A percentile compares a stretch with the other conserved stretches of the same genome.
Conservation (phyloP, 2,113 vertebrate genomes). For the Cairina moschata region DNA sequence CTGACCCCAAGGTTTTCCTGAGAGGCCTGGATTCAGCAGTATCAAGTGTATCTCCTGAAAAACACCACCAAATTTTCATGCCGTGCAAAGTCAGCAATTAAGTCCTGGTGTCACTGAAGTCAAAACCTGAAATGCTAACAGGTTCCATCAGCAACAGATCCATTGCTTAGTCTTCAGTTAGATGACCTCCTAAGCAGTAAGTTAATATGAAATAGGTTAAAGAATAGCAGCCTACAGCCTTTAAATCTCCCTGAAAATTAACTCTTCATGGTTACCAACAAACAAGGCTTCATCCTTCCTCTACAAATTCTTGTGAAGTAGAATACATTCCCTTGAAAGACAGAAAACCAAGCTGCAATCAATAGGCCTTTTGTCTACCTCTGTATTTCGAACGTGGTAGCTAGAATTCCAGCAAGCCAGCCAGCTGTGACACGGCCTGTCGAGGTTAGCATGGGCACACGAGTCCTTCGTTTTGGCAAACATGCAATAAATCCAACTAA, state of each 20-base stretch:
- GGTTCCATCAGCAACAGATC: not conserved
- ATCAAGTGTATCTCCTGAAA: not conserved
- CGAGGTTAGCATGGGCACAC: not conserved
- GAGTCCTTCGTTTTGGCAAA: not conserved
- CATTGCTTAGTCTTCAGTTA: not conserved
- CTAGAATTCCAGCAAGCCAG: not conserved
- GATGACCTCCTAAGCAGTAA: rapidly evolving
- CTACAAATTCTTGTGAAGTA: not conserved
- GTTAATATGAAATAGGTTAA: not conserved
- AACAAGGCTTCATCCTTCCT: not conserved
- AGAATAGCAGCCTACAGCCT: not conserved
- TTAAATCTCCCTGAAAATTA: not conserved
- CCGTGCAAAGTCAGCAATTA: not conserved
- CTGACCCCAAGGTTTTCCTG: not conserved
- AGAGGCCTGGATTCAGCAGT: not conserved
- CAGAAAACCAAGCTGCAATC: not conserved
- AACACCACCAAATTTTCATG: not conserved
- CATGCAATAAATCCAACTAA: not conserved
- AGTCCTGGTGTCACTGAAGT: not conserved
- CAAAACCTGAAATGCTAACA: not conserved
- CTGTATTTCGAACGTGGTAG: not conserved
- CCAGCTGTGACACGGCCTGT: rapidly evolving
- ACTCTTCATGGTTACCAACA: not conserved
- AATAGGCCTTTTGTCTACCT: not conserved
- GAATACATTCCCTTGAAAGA: not conserved